Conservation (phyloP, 2,888 invertebrate genomes). For the Hemicrepidius hirtus region DNA sequence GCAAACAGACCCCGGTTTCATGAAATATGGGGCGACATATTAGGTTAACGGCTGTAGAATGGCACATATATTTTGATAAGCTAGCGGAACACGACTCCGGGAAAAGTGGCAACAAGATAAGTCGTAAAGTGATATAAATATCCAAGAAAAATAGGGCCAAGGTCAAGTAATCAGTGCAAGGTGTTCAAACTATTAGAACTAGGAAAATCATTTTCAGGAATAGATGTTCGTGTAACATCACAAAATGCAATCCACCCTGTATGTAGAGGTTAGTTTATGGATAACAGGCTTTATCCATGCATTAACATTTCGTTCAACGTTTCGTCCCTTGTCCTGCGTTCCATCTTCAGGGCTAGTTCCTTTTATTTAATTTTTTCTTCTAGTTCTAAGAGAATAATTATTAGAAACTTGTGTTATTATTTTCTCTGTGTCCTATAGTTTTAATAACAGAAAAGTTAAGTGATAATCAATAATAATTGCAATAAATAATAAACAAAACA, state of each 20-base stretch:
- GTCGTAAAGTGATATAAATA: constrained; percentile 23
- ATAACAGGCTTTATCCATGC: too few relatives aligned
- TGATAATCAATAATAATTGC: constrained; percentile 16
- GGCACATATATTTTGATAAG: constrained; percentile 38
- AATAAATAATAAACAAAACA: constrained; percentile 6
- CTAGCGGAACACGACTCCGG: constrained; percentile 18
- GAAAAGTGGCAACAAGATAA: constrained; percentile 25
- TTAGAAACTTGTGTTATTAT: background rate
- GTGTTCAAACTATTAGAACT: constrained; percentile 28
- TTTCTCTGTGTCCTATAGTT: background rate
- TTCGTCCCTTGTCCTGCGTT: too few relatives aligned
- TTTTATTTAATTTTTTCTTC: too few relatives aligned
- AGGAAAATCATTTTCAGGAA: too few relatives aligned
- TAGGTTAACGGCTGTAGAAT: constrained; percentile 39
- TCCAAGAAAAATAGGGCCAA: constrained; percentile 21
- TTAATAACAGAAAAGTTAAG: constrained; percentile 6
- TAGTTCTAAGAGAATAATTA: background rate
- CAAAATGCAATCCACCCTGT: too few relatives aligned
- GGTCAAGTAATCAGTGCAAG: constrained; percentile 21
- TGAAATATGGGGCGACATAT: constrained; percentile 37
- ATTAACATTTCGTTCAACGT: too few relatives aligned
- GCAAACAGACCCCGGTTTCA: constrained; percentile 14
- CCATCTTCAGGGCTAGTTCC: too few relatives aligned
- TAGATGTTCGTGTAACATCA: too few relatives aligned
- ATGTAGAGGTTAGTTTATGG: too few relatives aligned